These are phyloP conservation scores for Ormyrus thymus DNA, from an alignment of 2,888 invertebrate species.

Conservation along the genomic window DNA sequence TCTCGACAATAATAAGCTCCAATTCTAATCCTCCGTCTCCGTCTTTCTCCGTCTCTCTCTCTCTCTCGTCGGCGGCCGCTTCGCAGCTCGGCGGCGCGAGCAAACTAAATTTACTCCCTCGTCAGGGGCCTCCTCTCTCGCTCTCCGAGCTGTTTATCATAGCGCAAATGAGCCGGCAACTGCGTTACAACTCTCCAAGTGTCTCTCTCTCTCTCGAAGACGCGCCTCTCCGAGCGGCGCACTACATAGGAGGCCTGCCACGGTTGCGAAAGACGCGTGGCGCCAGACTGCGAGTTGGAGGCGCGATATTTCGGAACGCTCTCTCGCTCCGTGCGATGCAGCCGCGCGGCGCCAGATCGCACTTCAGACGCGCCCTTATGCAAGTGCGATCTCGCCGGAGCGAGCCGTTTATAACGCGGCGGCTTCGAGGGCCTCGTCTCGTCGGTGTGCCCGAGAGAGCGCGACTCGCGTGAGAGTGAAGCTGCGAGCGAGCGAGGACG, in stretches of 20 bases:
- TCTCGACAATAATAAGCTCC: conserved; percentile 37
- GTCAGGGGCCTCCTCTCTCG: conserved; percentile 10
- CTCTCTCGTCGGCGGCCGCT: conserved; percentile 1
- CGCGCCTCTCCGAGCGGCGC: background rate
- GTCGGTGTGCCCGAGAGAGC: background rate
- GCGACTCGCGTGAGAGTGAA: background rate
- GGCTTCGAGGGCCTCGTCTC: no score
- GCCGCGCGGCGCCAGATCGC: conserved; percentile 10
- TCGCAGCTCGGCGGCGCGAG: conserved; percentile 10
- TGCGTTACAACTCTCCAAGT: conserved; percentile 27
- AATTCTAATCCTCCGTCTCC: conserved; percentile 38
- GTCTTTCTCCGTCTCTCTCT: background rate
- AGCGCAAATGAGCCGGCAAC: conserved; percentile 49
- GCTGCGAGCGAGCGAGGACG: background rate
- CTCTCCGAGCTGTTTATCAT: conserved; percentile 42
- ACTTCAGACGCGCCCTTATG: conserved; percentile 35
- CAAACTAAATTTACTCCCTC: conserved; percentile 52
- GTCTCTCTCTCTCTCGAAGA: conserved; percentile 2
- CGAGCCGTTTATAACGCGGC: background rate
- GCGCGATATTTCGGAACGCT: conserved; percentile 4
- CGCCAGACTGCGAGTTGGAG: background rate
- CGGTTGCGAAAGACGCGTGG: background rate
- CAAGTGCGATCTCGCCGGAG: background rate
- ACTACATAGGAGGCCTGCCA: background rate
- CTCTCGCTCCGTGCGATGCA: background rate